Conservation (phyloP, 2,797 vertebrate species). For the Trachops cirrhosus region DNA sequence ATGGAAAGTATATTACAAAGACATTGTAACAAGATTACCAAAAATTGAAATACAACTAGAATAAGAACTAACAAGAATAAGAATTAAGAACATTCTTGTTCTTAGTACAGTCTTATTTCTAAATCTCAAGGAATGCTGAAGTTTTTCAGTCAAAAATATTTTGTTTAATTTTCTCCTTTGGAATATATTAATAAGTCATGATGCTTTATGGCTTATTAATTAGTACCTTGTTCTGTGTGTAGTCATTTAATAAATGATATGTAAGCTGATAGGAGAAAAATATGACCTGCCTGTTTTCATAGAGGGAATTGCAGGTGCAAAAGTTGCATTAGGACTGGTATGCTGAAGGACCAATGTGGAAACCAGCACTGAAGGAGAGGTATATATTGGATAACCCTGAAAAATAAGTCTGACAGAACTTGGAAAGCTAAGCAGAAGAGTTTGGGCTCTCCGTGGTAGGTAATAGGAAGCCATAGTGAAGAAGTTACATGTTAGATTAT, state of each 20-base stretch:
- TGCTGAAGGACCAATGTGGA: not conserved
- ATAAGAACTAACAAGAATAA: no score
- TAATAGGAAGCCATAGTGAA: slow-evolving; percentile 10
- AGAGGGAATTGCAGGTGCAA: not conserved
- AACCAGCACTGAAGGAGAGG: not conserved
- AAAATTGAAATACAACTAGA: not conserved
- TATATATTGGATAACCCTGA: slow-evolving; percentile 10
- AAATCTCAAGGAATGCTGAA: slow-evolving; percentile 15
- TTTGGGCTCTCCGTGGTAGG: not conserved
- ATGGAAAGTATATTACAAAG: not conserved
- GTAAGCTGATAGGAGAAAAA: not conserved
- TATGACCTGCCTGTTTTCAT: not conserved
- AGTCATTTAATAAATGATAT: not conserved
- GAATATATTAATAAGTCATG: not conserved
- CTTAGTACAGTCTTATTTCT: not conserved
- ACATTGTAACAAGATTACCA: not conserved
- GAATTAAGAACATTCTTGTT: slow-evolving; percentile 8
- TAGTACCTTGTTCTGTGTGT: not conserved
- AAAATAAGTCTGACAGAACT: slow-evolving; percentile 21
- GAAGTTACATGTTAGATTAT: not conserved
- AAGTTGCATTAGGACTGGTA: not conserved
- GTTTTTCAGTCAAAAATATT: slow-evolving; percentile 25
- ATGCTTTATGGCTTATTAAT: not conserved
- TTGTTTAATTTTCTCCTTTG: slow-evolving; percentile 38
- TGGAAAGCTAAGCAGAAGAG: not conserved